Conservation (phyloP, 2,888 invertebrate species). For the Balanococcus diminutus region DNA sequence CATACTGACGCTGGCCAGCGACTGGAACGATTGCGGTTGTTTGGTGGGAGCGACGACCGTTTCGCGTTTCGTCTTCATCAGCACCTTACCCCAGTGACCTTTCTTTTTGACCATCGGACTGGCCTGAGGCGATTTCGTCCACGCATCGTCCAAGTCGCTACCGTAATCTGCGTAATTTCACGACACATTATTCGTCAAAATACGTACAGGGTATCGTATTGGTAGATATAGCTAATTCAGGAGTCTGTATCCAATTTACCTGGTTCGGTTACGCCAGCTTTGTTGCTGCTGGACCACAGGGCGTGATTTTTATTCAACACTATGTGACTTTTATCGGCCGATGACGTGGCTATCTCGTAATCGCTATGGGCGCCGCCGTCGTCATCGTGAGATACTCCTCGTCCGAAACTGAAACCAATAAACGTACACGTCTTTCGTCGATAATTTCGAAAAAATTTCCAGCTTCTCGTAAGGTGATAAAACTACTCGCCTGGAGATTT, state of each 20-base stretch:
- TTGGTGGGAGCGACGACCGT: conserved; percentile 40
- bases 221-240: too few relatives aligned
- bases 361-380: conserved; percentile 56
- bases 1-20: conserved; percentile 57
- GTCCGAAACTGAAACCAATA: conserved; percentile 55
- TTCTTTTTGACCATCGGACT: conserved; percentile 55
- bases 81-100: conserved; percentile 56
- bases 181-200: not conserved
- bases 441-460: not conserved
- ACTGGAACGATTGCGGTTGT: conserved; percentile 53
- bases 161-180: conserved; percentile 18
- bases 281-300: not conserved
- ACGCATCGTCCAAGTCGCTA: conserved; percentile 49
- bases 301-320: conserved; percentile 42
- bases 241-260: not conserved
- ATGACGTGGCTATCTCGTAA: conserved; percentile 50
- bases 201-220: not conserved
- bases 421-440: not conserved
- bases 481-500: conserved; percentile 56
- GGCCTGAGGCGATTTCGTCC: conserved; percentile 43
- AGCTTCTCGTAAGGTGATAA: not conserved
- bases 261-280: not conserved
- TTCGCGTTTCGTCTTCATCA: conserved; percentile 55
- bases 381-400: conserved; percentile 56
- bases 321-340: not conserved